phyloP scores from a whole-genome alignment of 2,888 invertebrate genomes.

The Pandemis heparana region DNA sequence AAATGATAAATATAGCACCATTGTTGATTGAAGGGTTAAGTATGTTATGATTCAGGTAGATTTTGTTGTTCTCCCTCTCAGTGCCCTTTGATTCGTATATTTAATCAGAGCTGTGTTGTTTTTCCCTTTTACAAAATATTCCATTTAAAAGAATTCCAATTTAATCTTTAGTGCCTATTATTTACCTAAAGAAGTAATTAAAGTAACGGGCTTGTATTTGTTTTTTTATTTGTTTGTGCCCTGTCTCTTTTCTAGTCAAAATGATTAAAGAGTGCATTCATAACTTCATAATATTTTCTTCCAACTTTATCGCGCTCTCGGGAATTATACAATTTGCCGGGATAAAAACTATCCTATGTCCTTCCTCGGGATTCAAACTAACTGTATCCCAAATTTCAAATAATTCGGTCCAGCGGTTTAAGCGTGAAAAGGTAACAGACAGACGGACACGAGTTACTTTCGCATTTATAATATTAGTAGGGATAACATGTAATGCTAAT shows the following conservation, averaged over 20 bases:
- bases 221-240: background rate
- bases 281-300: background rate
- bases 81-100: background rate
- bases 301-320: too few relatives aligned
- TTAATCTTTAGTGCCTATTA: background rate
- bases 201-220: background rate
- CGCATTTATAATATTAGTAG: too few relatives aligned
- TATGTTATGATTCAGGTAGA: background rate
- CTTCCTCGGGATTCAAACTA: too few relatives aligned
- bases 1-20: background rate
- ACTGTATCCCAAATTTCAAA: too few relatives aligned
- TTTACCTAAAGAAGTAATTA: background rate
- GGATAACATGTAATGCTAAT: background rate
- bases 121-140: background rate
- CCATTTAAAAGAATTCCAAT: background rate
- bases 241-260: background rate
- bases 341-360: too few relatives aligned
- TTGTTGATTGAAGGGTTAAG: slow-evolving; percentile 2
- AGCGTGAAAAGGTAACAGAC: too few relatives aligned
- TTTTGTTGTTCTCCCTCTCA: background rate
- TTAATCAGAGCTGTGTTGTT: background rate
- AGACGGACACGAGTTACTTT: too few relatives aligned
- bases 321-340: too few relatives aligned
- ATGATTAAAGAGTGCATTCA: slow-evolving; percentile 13
- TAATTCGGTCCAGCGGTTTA: too few relatives aligned